Conservation (phyloP, 1,140 invertebrate species). For the Adelges cooleyi region DNA sequence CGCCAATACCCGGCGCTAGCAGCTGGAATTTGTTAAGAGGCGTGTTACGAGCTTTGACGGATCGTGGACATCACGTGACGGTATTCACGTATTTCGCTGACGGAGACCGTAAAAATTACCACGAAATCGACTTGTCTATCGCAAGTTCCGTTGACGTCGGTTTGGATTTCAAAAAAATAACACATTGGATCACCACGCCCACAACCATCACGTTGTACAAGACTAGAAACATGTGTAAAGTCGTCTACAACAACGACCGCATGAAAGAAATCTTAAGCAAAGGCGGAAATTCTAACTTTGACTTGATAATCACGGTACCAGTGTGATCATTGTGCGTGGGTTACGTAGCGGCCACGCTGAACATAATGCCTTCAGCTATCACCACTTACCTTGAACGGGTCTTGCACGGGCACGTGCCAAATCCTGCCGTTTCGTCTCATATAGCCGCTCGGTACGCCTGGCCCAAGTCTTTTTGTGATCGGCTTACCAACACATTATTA, state of each 20-base stretch:
- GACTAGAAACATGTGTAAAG: too few relatives aligned
- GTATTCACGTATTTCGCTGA: slow-evolving; percentile 10
- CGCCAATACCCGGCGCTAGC: slow-evolving; percentile 34
- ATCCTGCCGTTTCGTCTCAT: not conserved
- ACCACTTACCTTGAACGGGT: not conserved
- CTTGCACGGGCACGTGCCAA: not conserved
- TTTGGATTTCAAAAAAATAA: not conserved
- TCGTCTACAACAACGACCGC: too few relatives aligned
- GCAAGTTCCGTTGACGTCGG: not conserved
- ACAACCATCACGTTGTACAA: too few relatives aligned
- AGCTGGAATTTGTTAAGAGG: slow-evolving; percentile 37
- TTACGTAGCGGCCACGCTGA: not conserved
- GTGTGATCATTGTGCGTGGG: not conserved
- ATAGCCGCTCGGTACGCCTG: not conserved
- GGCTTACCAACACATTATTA: not conserved
- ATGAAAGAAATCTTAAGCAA: not conserved
- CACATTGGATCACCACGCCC: too few relatives aligned
- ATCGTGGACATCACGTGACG: slow-evolving; percentile 2
- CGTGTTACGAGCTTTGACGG: slow-evolving; percentile 32
- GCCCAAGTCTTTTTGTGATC: not conserved
- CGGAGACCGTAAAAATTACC: not conserved
- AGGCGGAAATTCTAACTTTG: not conserved
- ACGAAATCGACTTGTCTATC: not conserved
- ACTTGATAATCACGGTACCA: not conserved
- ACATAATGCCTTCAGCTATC: not conserved